Evolutionary conservation across 2,888 invertebrate genomes (phyloP), one percentile per base, ranked within the genome.

Genomic region (Drosophila setosimentum): DNA sequence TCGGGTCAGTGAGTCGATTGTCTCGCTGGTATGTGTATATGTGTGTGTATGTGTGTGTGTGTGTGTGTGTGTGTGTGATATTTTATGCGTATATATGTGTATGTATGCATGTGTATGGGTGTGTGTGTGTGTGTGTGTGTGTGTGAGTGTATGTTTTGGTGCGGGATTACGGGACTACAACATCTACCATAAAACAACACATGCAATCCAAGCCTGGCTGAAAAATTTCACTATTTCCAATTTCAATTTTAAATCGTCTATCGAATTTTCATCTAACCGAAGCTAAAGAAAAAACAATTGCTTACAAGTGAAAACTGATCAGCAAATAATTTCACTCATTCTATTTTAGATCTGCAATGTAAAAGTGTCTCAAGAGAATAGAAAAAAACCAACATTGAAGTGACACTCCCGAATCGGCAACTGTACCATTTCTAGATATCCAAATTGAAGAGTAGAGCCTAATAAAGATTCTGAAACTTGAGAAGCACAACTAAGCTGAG

Each of bases 171-270:
- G 13, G 13, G 32, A 32, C 11, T 32, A 11, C 21, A 68, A 40
- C 18, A 29, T 11, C 13, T 11, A 68, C 29, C 29, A 27, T n/a
- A 18, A 13, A 53, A n/a, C 55, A 62, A 37, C 5, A 45, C 75
- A 57, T 78, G 67, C 73, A 68, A 11, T 35, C 33, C 30, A 35
- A 54, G n/a, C n/a, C 29, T 27, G n/a, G n/a, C 54, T 49, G 21
- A 53, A 33, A 33, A 11, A 33, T n/a, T 48, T 45, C 21, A 21
- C 42, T 6, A 3, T 21, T 21, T 24, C 45, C 45, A 21, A 24
- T 18, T 16, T 16, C 21, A 16, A 45, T 11, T 45, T 45, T 2
- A 16, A 45, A 45, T 24, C 21, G 21, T 45, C 21, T 45, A 45
- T 21, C 21, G 1, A 21, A 48, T 24, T 18, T 27, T 4, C 16